phyloP scores from a whole-genome alignment of 2,797 vertebrate species.

The Pyrocephalus nanus region DNA sequence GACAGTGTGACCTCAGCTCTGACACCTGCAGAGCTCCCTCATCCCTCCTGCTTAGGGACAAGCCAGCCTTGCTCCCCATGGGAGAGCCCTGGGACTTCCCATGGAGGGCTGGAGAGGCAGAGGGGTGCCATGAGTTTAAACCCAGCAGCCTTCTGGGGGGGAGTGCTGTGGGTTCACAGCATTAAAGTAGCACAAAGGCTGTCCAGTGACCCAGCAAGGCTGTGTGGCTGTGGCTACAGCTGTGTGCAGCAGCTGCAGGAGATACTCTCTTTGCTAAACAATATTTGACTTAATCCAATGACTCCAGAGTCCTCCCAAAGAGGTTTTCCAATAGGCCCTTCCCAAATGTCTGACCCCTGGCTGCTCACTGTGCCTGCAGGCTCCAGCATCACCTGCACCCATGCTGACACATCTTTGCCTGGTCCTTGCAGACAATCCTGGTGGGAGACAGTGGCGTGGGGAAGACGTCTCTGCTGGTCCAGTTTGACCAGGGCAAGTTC shows the following conservation, averaged over 20 bases:
- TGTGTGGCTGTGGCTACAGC: not conserved
- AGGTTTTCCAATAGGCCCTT: not conserved
- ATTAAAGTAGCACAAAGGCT: not conserved
- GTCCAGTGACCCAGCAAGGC: accelerated
- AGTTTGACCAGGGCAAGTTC: conserved; percentile 98
- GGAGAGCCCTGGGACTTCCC: not conserved
- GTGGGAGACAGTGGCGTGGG: conserved; percentile 94
- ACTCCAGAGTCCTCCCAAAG: not conserved
- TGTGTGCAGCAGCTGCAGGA: not conserved
- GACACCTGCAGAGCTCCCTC: not conserved
- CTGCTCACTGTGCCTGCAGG: accelerated
- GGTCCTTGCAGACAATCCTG: conserved; percentile 86
- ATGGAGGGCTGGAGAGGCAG: not conserved
- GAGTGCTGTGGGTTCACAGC: accelerated
- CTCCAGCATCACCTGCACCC: not conserved
- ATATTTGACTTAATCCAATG: not conserved
- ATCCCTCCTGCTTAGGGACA: not conserved
- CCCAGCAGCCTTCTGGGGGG: not conserved
- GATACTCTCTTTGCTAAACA: not conserved
- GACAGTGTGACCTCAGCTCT: not conserved
- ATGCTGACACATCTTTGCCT: not conserved
- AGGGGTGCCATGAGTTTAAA: accelerated
- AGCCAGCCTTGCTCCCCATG: not conserved
- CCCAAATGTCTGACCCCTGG: accelerated
- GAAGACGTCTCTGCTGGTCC: conserved; percentile 93